A percentile compares a stretch with the other conserved stretches of the same genome.
These are phyloP conservation scores for Camponotus pennsylvanicus DNA, from an alignment of 1,140 invertebrate species.

Conservation along the genomic window DNA sequence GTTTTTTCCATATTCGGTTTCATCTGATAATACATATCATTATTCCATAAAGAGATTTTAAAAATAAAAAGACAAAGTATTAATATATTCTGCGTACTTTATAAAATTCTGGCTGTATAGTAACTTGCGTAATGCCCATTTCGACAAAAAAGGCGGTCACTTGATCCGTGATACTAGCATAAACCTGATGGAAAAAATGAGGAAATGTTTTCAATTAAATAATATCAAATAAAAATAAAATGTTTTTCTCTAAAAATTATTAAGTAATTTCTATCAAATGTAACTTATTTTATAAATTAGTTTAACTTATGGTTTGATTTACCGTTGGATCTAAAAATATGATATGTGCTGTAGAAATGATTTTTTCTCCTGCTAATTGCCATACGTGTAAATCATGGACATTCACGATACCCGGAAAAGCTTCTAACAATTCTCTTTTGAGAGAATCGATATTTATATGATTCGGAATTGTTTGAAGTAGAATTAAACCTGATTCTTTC, in stretches of 20 bases:
- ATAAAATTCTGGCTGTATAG: conserved; percentile 92
- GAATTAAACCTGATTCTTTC: conserved; percentile 92
- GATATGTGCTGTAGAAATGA: conserved; percentile 91
- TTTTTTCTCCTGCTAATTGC: conserved; percentile 91
- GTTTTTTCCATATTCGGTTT: conserved; percentile 72
- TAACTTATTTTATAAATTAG: neutral
- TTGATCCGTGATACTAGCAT: conserved; percentile 88
- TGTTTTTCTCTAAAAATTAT: neutral
- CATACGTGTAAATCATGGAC: conserved; percentile 94
- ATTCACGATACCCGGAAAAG: conserved; percentile 93
- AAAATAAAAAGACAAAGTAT: neutral
- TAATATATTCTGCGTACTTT: conserved; percentile 75
- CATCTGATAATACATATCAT: conserved; percentile 69
- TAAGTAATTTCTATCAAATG: neutral
- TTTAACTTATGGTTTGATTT: conserved; percentile 54
- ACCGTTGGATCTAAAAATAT: conserved; percentile 90
- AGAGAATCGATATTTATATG: conserved; percentile 91
- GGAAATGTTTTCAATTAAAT: neutral
- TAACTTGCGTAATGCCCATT: conserved; percentile 92
- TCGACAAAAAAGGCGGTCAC: conserved; percentile 90
- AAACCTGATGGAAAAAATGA: conserved; percentile 84
- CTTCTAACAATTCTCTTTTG: conserved; percentile 88
- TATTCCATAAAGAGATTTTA: neutral
- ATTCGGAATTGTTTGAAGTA: conserved; percentile 93
- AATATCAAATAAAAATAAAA: neutral